Evolutionary conservation across 2,797 vertebrate genomes (phyloP), one percentile per base, ranked within the genome.

Genomic region (Ctenopoma multispine): DNA sequence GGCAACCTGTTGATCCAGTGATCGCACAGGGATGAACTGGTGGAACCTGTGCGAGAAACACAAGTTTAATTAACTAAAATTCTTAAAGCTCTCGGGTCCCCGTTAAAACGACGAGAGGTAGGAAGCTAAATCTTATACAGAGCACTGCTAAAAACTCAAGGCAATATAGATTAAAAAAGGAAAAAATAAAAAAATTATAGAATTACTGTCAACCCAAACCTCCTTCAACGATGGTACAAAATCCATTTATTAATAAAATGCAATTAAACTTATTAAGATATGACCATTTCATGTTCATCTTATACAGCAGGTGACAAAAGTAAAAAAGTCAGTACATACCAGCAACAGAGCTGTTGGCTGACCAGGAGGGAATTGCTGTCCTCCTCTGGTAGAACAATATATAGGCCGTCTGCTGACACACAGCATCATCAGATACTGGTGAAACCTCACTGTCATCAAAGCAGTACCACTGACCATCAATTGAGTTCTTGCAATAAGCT

Each of bases 401-500:
- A 41, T 99, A 99, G 6, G 98, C 98, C 0, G 91, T 95, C 90
- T 96, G 97, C 69, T 97, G 97, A 90, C 97, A 99, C 64, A 99
- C 96, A 6, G 97, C 96, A 0, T 97, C 97, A 5, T 99, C 98
- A 0, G 96, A 80, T n/a, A 99, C 88, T 0, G 94, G 93, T 76
- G 97, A 96, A 57, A 99, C 98, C 0, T 98, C 97, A 0, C 97
- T 99, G 94, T 99, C 98, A 34, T 99, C 98, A 0, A 99, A 99
- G 94, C 97, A 98, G 92, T 99, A 99, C 98, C 98, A 99, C 89
- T 96, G 95, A 17, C 98, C 98, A 8, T 99, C 98, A 11, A 99
- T 92, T 0, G 98, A 99, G 92, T 99, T 99, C 92, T 99, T 99
- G 84, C 98, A 99, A 85, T 96, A 96, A 0, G 98, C 98, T 99